Conservation (phyloP, 2,888 invertebrate genomes). For the Liodrosophila aerea region DNA sequence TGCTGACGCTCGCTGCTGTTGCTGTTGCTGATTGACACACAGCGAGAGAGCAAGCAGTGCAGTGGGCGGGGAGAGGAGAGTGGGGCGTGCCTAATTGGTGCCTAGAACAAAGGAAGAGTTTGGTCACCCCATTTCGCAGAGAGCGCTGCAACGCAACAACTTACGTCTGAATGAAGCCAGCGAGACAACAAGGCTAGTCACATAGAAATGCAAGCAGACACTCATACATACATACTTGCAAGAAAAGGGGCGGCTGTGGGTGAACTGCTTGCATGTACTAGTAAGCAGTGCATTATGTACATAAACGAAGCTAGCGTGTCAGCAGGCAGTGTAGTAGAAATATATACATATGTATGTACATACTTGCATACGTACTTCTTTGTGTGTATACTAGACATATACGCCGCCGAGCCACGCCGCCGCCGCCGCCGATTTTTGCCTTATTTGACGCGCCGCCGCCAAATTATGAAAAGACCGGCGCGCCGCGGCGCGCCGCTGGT, state of each 20-base stretch:
- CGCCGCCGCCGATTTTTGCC: no score
- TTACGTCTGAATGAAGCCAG: no score
- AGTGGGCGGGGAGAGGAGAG: background rate
- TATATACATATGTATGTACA: slow-evolving; percentile 5
- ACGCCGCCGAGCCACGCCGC: no score
- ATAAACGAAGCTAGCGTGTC: slow-evolving; percentile 29
- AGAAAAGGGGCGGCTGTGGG: background rate
- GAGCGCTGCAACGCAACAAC: background rate
- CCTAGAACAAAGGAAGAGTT: background rate
- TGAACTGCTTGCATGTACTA: background rate
- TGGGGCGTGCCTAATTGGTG: background rate
- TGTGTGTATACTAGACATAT: slow-evolving; percentile 40
- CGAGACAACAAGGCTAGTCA: slow-evolving; percentile 7
- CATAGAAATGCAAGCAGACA: background rate
- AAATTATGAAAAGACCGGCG: no score
- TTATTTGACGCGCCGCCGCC: no score
- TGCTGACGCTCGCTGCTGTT: no score
- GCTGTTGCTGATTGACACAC: slow-evolving; percentile 27
- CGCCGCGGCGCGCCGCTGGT: no score
- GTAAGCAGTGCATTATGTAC: slow-evolving; percentile 26
- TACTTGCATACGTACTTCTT: slow-evolving; percentile 17
- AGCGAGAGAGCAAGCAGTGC: slow-evolving; percentile 20
- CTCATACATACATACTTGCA: no score
- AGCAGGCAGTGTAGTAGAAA: no score
- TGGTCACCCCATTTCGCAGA: background rate